Percentiles rank a stretch among this genome's conserved stretches.
Conservation (phyloP, 2,888 invertebrate species). For the Cataglyphis albicans region DNA sequence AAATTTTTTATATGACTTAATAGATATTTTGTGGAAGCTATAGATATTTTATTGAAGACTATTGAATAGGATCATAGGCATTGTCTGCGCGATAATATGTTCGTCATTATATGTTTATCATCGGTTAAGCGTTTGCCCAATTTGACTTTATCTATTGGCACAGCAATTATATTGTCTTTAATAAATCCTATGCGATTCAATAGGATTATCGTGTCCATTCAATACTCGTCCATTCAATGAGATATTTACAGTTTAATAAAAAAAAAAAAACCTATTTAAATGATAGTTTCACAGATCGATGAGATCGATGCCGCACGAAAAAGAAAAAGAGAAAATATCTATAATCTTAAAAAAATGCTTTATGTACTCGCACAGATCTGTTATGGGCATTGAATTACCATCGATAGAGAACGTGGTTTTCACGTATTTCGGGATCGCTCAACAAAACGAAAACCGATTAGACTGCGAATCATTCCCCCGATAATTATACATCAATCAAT, state of each 20-base stretch:
- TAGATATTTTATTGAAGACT: not conserved
- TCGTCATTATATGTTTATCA: not conserved
- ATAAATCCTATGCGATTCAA: not conserved
- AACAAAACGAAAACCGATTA: slow-evolving; percentile 44
- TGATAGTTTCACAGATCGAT: slow-evolving; percentile 50
- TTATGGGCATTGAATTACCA: slow-evolving; percentile 35
- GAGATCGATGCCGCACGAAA: not conserved
- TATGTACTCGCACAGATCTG: slow-evolving; percentile 2
- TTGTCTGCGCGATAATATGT: slow-evolving; percentile 9
- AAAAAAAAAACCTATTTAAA: slow-evolving; percentile 47
- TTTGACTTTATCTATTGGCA: not conserved
- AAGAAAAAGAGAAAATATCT: not conserved
- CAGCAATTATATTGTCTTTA: slow-evolving; percentile 12
- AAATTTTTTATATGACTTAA: no score
- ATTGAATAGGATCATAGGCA: not conserved
- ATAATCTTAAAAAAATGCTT: slow-evolving; percentile 43
- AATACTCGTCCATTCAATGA: not conserved
- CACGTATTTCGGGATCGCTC: slow-evolving; percentile 35
- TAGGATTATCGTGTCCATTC: slow-evolving; percentile 4
- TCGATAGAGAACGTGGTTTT: slow-evolving; percentile 48
- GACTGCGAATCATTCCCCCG: slow-evolving; percentile 41
- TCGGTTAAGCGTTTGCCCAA: not conserved
- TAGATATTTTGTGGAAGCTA: not conserved
- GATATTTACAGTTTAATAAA: slow-evolving; percentile 7
- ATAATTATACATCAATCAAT: slow-evolving; percentile 33